phyloP scores from a whole-genome alignment of 2,888 invertebrate species.

The Drosophila glabriapex region DNA sequence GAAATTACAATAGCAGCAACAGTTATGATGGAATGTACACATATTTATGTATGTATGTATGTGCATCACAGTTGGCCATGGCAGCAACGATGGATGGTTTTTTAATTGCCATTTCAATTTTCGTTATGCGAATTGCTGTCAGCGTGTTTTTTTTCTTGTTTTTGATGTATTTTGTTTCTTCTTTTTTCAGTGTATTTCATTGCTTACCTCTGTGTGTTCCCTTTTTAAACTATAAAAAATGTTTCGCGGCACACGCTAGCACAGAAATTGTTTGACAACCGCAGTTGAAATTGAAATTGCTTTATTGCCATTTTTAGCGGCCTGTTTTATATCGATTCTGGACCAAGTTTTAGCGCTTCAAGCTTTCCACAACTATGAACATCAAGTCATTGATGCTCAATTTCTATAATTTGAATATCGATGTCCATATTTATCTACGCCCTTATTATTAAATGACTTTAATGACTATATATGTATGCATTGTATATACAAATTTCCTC shows the following conservation, averaged over 20 bases:
- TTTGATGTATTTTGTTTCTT: background rate
- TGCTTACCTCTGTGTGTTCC: conserved; percentile 28
- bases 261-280: conserved; percentile 73
- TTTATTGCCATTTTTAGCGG: conserved; percentile 53
- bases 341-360: background rate
- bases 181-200: background rate
- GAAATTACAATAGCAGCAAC: conserved; percentile 72
- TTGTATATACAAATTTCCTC: background rate
- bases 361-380: conserved; percentile 8
- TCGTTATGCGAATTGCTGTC: conserved; percentile 69
- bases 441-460: conserved; percentile 4
- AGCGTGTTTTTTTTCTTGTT: conserved; percentile 28
- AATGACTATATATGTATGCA: background rate
- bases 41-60: conserved; percentile 11
- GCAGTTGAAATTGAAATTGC: conserved; percentile 75
- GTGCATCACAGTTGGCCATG: conserved; percentile 56
- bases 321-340: conserved; percentile 54
- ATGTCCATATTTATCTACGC: conserved; percentile 28
- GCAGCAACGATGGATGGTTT: conserved; percentile 76
- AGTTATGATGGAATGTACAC: conserved; percentile 31
- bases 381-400: conserved; percentile 40
- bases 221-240: conserved; percentile 62
- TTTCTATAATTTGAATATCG: conserved; percentile 49
- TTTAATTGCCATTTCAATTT: conserved; percentile 81
- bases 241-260: conserved; percentile 41